Base-by-base conservation (phyloP, 2,113 vertebrate genomes). In the Tachuris rubrigastra region DNA sequence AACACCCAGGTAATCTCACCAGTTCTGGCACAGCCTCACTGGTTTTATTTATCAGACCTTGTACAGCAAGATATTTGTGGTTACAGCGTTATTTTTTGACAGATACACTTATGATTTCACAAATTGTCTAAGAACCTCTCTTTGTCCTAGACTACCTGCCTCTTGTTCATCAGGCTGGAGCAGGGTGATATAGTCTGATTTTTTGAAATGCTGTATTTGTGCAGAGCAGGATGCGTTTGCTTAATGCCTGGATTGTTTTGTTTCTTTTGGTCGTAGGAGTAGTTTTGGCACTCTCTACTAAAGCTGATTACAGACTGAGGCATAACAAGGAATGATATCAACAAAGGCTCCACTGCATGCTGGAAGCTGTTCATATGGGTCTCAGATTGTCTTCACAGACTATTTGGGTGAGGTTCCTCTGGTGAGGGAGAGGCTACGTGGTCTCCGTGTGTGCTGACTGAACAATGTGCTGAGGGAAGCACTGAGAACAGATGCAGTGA, bases 401-500 rank as follows among this genome's bases (percentile, higher is more conserved):
- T 66, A 19, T 80, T 92, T 86, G 76, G 50, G 93, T 59, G 39
- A 72, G 41, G 71, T 92, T 73, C 44, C 66, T 68, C 66, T 58
- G 46, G 31, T 47, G 74, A 81, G 84, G 60, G 42, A 82, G 60
- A 33, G 65, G 44, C 91, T 89, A 11, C 3, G 28, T 93, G 86
- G 73, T 60, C 46, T 77, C 62, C 1, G 1, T 95, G 80, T 41
- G 56, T 30, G 5, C 52, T 52, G 19, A n/a, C 17, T 7, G 2
- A 95, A 66, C 93, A 60, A 68, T 31, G 84, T 85, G 74, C 95
- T 91, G 77, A 72, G 65, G 69, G 91, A 81, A 87, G 81, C 69
- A 41, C 53, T 72, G 84, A 60, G 84, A 94, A 87, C 93, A 96
- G 87, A 95, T 97, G 95, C 58, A 68, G 27, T 15, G 60, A 84